phyloP scores from a whole-genome alignment of 2,113 vertebrate species.

The Hippocampus abdominalis region DNA sequence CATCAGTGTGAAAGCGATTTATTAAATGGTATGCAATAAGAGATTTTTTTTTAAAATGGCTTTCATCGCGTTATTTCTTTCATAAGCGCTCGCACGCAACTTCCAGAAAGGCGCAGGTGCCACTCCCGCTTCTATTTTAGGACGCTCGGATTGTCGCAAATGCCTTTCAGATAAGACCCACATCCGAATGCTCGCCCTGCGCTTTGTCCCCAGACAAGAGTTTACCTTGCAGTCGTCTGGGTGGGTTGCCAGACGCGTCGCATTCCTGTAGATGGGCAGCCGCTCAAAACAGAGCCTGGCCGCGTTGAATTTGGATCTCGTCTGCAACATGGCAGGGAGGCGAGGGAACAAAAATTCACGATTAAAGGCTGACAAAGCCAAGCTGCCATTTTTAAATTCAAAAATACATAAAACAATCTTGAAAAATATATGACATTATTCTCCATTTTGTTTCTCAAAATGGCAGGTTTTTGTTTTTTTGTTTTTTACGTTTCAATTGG shows the following conservation, averaged over 20 bases:
- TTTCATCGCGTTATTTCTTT: background rate
- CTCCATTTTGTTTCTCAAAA: no score
- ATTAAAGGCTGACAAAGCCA: constrained; percentile 19
- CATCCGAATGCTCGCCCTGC: constrained; percentile 32
- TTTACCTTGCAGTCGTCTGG: constrained; percentile 16
- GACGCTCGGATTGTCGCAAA: background rate
- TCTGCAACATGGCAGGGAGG: constrained; percentile 8
- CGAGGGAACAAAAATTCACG: constrained; percentile 20
- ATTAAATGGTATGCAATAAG: no score
- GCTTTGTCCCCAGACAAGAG: constrained; percentile 15
- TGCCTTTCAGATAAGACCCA: constrained; percentile 55
- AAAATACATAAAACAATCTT: no score
- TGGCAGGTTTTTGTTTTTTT: background rate
- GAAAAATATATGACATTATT: no score
- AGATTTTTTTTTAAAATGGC: no score
- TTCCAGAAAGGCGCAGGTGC: background rate
- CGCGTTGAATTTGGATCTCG: constrained; percentile 27
- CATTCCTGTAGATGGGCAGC: constrained; percentile 46
- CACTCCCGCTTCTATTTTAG: background rate
- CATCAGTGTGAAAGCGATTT: no score
- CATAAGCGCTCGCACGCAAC: background rate
- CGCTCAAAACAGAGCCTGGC: constrained; percentile 41
- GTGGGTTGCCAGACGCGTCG: constrained; percentile 29
- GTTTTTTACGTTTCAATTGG: no score
- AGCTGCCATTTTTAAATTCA: no score